phyloP scores from a whole-genome alignment of 92 coral and sea anemone species.

The Parazoanthus darwini region DNA sequence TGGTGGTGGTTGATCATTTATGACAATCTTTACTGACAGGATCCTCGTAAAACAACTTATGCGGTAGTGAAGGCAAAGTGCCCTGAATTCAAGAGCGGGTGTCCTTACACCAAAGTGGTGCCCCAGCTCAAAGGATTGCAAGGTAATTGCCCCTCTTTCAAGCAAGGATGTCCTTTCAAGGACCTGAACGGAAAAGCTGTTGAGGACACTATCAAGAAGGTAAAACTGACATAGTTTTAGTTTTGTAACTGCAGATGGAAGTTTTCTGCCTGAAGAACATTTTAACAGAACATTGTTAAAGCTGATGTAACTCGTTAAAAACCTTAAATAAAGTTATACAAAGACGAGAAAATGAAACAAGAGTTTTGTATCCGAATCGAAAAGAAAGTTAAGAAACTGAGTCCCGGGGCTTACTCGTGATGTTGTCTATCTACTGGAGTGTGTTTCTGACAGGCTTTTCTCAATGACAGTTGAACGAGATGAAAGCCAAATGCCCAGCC shows the following conservation, averaged over 20 bases:
- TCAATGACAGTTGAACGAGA: neutral
- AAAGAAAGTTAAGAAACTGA: too few relatives aligned
- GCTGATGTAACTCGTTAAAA: neutral
- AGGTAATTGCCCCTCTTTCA: conserved; percentile 11
- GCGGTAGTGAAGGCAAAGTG: neutral
- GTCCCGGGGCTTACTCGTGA: neutral
- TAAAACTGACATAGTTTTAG: too few relatives aligned
- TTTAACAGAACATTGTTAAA: too few relatives aligned
- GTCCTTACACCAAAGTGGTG: conserved; percentile 17
- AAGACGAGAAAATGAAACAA: too few relatives aligned
- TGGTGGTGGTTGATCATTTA: neutral
- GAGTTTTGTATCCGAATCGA: too few relatives aligned
- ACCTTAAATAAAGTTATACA: neutral
- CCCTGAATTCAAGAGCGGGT: conserved; percentile 16
- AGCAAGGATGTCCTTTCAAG: conserved; percentile 18
- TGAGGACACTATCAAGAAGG: conserved; percentile 31
- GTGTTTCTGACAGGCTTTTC: too few relatives aligned
- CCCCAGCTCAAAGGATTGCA: conserved; percentile 22
- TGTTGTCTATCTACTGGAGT: neutral
- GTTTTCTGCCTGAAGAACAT: too few relatives aligned
- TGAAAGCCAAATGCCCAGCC: conserved; percentile 19
- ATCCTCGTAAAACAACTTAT: conserved; percentile 15
- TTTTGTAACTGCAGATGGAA: too few relatives aligned
- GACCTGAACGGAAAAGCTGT: conserved; percentile 8
- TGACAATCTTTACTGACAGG: neutral